Percentiles rank a stretch among this genome's conserved stretches.
These are phyloP conservation scores for Upupa epops DNA, from an alignment of 2,113 vertebrate species.

Conservation along the genomic window DNA sequence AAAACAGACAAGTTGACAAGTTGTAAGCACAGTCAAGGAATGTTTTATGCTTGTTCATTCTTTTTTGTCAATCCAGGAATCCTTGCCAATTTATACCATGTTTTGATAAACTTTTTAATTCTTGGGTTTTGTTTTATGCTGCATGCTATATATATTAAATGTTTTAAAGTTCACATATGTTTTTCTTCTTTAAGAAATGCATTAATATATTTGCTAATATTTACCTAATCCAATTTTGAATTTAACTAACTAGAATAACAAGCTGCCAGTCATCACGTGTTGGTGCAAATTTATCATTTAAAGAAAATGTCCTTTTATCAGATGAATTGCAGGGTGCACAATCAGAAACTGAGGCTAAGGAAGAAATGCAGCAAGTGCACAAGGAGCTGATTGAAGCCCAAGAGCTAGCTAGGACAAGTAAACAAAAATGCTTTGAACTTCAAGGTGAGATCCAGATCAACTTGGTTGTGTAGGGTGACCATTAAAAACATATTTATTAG, in stretches of 20 bases:
- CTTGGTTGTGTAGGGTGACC: conserved; percentile 30
- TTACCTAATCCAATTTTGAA: conserved; percentile 53
- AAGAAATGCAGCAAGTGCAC: conserved; percentile 92
- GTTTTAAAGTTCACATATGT: neutral
- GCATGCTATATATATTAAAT: neutral
- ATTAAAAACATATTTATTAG: neutral
- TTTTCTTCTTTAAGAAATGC: neutral
- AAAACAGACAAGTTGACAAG: neutral
- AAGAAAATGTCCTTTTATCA: conserved; percentile 79
- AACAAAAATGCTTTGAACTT: conserved; percentile 95
- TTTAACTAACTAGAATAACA: conserved; percentile 48
- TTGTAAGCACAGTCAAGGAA: neutral
- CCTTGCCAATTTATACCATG: neutral
- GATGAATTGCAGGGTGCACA: conserved; percentile 89
- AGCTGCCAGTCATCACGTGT: neutral
- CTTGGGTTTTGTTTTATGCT: neutral
- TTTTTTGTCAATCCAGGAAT: neutral
- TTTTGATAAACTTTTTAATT: neutral
- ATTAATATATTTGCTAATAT: conserved; percentile 65
- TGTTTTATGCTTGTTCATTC: neutral
- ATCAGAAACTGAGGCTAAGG: conserved; percentile 89
- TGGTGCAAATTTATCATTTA: conserved; percentile 60
- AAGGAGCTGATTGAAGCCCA: conserved; percentile 93
- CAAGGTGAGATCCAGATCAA: conserved; percentile 84
- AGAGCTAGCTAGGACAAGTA: conserved; percentile 93